Evolutionary conservation across 1,140 invertebrate species (phyloP).

Genomic region (Drosophila cardini): DNA sequence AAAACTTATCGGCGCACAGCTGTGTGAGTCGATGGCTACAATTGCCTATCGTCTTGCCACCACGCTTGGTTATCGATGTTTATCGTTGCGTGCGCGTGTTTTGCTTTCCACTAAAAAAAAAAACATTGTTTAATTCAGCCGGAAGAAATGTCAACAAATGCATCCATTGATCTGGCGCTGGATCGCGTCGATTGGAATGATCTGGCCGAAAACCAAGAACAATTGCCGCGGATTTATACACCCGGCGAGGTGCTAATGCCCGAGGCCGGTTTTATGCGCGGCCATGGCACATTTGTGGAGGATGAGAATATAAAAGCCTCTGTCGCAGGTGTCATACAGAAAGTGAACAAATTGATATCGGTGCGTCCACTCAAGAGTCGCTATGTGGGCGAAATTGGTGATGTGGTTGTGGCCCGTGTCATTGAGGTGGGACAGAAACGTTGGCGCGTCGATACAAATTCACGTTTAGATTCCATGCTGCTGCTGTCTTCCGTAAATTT

Average conservation of each 20-base stretch:
- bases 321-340: constrained; percentile 96
- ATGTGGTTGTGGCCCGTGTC: constrained; percentile 97
- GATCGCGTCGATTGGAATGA: constrained; percentile 87
- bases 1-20: constrained; percentile 22
- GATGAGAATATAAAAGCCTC: constrained; percentile 94
- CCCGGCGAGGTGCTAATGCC: constrained; percentile 94
- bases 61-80: neutral
- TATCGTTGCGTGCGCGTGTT: constrained; percentile 31
- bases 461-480: constrained; percentile 94
- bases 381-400: constrained; percentile 97
- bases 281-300: constrained; percentile 97
- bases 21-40: neutral
- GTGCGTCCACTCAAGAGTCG: constrained; percentile 95
- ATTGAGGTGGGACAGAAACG: constrained; percentile 87
- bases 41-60: neutral
- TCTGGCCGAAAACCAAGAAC: constrained; percentile 86
- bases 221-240: constrained; percentile 90
- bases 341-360: constrained; percentile 97
- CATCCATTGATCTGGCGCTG: constrained; percentile 85
- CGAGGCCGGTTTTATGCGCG: constrained; percentile 95
- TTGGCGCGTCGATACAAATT: constrained; percentile 93
- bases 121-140: neutral
- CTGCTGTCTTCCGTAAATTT: constrained; percentile 97
- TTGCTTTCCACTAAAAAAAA: constrained; percentile 8
- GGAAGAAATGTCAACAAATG: constrained; percentile 63